Conservation (phyloP, 1,140 invertebrate genomes). For the Helicoverpa zea region DNA sequence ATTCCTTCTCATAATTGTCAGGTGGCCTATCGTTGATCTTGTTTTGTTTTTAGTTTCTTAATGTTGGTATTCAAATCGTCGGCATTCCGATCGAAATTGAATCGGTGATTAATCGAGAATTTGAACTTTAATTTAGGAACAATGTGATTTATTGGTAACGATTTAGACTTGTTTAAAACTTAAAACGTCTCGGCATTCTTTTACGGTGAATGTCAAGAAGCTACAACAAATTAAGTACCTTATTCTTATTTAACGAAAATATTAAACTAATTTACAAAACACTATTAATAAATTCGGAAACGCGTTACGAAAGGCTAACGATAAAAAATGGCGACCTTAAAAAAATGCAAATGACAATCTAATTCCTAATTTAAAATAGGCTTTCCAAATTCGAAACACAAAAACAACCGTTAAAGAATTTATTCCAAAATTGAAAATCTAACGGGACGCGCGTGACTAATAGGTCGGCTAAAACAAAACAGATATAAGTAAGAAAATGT, state of each 20-base stretch:
- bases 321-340: conserved; percentile 17
- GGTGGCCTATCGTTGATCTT: conserved; percentile 15
- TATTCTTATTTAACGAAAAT: too few species aligned
- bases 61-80: conserved; percentile 14
- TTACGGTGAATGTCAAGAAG: too few species aligned
- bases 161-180: conserved; percentile 26
- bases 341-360: conserved; percentile 42
- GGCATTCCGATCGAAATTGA: conserved; percentile 40
- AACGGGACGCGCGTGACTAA: conserved; percentile 67
- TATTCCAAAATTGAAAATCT: conserved; percentile 58
- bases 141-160: conserved; percentile 38
- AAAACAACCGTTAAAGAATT: conserved; percentile 52
- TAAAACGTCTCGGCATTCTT: too few species aligned
- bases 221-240: too few species aligned
- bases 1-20: conserved; percentile 18
- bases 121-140: conserved; percentile 17
- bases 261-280: neutral
- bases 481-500: conserved; percentile 55
- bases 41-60: neutral
- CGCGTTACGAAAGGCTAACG: conserved; percentile 24
- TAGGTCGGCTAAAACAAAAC: conserved; percentile 74
- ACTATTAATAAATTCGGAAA: conserved; percentile 15
- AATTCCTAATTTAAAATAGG: conserved; percentile 33
- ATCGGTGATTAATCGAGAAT: conserved; percentile 42
- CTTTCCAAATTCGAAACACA: conserved; percentile 36